These are phyloP conservation scores for Xestia c-nigrum DNA, from an alignment of 2,888 invertebrate genomes.

Conservation along the genomic window DNA sequence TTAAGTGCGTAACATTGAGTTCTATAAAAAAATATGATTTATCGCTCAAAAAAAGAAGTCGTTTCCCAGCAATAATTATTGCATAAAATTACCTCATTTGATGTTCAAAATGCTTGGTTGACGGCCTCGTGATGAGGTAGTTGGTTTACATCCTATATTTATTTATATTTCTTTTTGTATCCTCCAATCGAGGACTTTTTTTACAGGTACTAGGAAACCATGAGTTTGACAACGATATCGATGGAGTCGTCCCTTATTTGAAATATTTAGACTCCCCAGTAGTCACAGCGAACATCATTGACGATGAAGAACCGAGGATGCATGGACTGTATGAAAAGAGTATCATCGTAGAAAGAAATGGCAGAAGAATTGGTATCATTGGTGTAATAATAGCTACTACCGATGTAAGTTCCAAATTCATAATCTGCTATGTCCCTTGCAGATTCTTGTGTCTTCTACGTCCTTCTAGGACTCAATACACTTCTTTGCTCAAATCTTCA, in stretches of 20 bases:
- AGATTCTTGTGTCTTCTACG: background rate
- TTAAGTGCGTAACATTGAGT: too few relatives aligned
- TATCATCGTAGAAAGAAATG: constrained; percentile 91
- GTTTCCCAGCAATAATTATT: too few relatives aligned
- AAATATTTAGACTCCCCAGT: constrained; percentile 92
- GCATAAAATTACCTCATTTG: too few relatives aligned
- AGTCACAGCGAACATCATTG: constrained; percentile 94
- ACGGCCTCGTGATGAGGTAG: too few relatives aligned
- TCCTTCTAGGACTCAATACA: background rate
- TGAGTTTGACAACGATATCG: constrained; percentile 95
- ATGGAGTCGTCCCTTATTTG: constrained; percentile 93
- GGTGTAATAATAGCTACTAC: constrained; percentile 91
- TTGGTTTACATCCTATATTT: too few relatives aligned
- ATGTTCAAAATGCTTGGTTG: too few relatives aligned
- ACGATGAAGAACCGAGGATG: constrained; percentile 92
- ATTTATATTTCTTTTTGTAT: too few relatives aligned
- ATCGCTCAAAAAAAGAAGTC: too few relatives aligned
- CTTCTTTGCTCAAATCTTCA: background rate
- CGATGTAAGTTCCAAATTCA: constrained; percentile 75
- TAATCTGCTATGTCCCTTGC: background rate
- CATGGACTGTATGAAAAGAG: constrained; percentile 92
- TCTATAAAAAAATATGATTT: too few relatives aligned
- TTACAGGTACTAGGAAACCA: constrained; percentile 95
- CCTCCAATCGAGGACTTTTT: background rate
- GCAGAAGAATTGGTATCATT: constrained; percentile 94